A percentile compares a stretch with the other conserved stretches of the same genome.
phyloP scores from a whole-genome alignment of 1,140 invertebrate species.

The Pseudomyrmex cubaensis region DNA sequence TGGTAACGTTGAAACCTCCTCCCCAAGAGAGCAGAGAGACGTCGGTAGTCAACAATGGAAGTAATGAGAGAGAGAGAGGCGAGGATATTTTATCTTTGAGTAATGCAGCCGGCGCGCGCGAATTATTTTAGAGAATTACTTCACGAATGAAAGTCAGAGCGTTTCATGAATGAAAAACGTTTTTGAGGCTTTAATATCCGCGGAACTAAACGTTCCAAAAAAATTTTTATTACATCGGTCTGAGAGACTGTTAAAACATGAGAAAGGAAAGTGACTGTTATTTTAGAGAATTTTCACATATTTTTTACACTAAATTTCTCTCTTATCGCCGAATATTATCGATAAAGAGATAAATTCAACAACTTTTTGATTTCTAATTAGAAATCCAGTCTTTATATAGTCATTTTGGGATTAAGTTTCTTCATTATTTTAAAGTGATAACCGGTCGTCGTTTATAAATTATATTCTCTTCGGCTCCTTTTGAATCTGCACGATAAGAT shows the following conservation, averaged over 20 bases:
- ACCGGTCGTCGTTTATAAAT: not conserved
- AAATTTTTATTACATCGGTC: not conserved
- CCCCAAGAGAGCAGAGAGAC: not conserved
- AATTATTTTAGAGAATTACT: not conserved
- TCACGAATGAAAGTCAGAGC: conserved; percentile 30
- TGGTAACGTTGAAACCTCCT: conserved; percentile 18
- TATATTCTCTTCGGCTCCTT: not conserved
- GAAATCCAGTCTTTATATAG: not conserved
- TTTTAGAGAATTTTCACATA: not conserved
- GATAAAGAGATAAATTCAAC: not conserved
- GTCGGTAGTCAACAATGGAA: conserved; percentile 26
- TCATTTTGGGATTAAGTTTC: conserved; percentile 10
- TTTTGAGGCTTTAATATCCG: not conserved
- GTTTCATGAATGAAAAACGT: not conserved
- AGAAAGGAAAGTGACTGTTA: not conserved
- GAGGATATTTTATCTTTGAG: conserved; percentile 31
- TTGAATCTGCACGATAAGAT: not conserved
- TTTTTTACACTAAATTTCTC: not conserved
- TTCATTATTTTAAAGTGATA: conserved; percentile 20
- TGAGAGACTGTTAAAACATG: no score
- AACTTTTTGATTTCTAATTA: not conserved
- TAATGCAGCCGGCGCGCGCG: not conserved
- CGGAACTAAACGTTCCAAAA: not conserved
- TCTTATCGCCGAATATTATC: not conserved
- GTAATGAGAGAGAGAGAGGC: conserved; percentile 31